Evolutionary conservation across 2,113 vertebrate species (phyloP).

Genomic region (Sialia sialis): DNA sequence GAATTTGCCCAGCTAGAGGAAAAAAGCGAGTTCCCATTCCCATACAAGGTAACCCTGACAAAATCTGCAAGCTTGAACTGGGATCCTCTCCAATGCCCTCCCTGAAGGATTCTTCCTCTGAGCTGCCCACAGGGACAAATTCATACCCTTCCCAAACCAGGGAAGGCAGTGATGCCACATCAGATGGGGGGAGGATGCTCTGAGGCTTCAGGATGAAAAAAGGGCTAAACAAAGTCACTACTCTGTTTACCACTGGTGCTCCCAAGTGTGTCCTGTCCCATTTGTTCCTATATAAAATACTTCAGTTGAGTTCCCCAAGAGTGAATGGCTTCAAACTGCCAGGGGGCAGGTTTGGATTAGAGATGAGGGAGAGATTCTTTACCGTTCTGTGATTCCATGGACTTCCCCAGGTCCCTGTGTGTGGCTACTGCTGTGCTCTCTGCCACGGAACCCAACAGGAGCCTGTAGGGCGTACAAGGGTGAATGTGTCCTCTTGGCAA

Average conservation of each 20-base stretch:
- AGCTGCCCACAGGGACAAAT: not conserved
- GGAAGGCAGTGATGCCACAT: not conserved
- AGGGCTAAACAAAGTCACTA: not conserved
- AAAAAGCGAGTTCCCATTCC: not conserved
- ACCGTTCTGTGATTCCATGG: not conserved
- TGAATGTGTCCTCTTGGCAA: not conserved
- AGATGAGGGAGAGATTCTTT: not conserved
- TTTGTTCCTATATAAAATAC: not conserved
- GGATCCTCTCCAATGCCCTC: not conserved
- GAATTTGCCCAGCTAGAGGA: not conserved
- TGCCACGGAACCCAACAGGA: not conserved
- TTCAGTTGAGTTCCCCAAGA: not conserved
- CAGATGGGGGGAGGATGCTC: not conserved
- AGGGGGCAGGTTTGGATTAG: not conserved
- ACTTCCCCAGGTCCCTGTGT: not conserved
- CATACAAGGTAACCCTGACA: not conserved
- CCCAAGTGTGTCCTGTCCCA: fast-evolving
- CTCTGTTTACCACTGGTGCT: not conserved
- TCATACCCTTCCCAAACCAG: not conserved
- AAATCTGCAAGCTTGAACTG: not conserved
- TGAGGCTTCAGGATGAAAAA: not conserved
- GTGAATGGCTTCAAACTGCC: not conserved
- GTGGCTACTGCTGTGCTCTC: not conserved
- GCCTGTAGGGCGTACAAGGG: not conserved
- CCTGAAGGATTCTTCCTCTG: not conserved